Evolutionary conservation across 92 coral and sea anemone species (phyloP), one percentile per base, ranked within the genome.

Genomic region (Epizoanthus rinbou): DNA sequence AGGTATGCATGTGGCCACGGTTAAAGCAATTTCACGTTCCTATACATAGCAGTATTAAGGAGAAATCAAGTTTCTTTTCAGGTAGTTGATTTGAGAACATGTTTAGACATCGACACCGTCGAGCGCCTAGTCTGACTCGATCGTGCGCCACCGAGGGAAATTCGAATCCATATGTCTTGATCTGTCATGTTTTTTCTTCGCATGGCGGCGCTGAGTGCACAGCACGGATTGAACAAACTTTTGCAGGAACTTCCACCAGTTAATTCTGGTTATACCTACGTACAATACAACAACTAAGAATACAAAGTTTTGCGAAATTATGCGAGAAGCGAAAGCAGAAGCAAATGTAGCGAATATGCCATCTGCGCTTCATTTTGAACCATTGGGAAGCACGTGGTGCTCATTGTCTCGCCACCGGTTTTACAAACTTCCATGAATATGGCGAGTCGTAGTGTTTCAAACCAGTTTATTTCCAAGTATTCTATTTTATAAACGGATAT

Each of bases 121-220:
- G 13, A 37, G 13, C 28, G 17, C 17, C 60, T 8, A 22, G 54
- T 76, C 81, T 67, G 81, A 76, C 14, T 65, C 13, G 18, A 39
- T 78, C 56, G 70, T 69, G 54, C 57, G 57, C 23, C 59, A 69
- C 82, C 82, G 82, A 78, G 82, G 82, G 82, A 78, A 78, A 78
- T 78, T 78, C 82, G 82, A 78, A 78, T 78, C 35, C 18, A 16
- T n/a, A n/a, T 52, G 25, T 28, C 31, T 28, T 28, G 31, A 28
- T 6, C 25, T 35, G 80, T 75, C 67, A 75, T 31, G 31, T 25
- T 45, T n/a, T 67, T 18, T 5, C 21, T 45, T 56, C 13, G 16
- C 33, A 45, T 5, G 16, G 9, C 39, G 9, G n/a, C 18, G 59
- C 33, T 23, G 28, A 52, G 60, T 33, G 60, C 62, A 52, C 39